A percentile compares a stretch with the other conserved stretches of the same genome.
phyloP scores from a whole-genome alignment of 1,140 invertebrate genomes.

The Philotrypesis tridentata region DNA sequence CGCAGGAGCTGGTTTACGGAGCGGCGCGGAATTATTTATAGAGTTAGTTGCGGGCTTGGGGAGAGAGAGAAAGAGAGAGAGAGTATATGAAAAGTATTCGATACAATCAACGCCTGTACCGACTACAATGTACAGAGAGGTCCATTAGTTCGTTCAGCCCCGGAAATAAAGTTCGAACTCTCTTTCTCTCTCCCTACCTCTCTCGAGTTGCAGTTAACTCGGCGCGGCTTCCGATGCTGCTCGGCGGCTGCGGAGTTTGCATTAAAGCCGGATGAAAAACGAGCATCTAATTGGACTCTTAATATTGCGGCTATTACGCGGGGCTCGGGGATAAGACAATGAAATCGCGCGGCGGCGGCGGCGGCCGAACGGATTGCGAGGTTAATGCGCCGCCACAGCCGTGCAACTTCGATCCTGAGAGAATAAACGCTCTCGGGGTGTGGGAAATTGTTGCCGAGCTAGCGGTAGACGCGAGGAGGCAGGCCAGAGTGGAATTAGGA shows the following conservation, averaged over 20 bases:
- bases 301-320: constrained; percentile 6
- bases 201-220: neutral
- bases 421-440: neutral
- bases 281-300: constrained; percentile 13
- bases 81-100: neutral
- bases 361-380: neutral
- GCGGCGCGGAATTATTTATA: neutral
- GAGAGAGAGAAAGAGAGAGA: too few species aligned
- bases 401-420: neutral
- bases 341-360: neutral
- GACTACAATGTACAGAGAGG: neutral
- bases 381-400: neutral
- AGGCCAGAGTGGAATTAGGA: too few species aligned
- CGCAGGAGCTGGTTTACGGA: too few species aligned
- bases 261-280: constrained; percentile 4
- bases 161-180: neutral
- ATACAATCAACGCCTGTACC: too few species aligned
- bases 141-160: neutral
- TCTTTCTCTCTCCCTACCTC: too few species aligned
- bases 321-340: neutral
- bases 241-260: neutral
- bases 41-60: too few species aligned
- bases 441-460: neutral
- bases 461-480: neutral
- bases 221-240: neutral